Percentiles rank a stretch among this genome's conserved stretches.
phyloP scores from a whole-genome alignment of 2,888 invertebrate genomes.

The Amphipyra berbera region DNA sequence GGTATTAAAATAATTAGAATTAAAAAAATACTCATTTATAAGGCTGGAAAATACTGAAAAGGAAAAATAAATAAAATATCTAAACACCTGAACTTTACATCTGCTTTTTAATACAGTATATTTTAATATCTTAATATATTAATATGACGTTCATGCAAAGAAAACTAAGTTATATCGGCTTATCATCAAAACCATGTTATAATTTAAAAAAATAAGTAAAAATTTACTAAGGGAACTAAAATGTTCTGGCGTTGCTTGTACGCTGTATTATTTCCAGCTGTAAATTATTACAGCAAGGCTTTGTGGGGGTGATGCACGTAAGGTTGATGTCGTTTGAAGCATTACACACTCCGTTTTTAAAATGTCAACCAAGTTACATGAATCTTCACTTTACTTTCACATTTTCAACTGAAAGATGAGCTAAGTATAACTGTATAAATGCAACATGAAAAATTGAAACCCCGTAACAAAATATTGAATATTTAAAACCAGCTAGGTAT shows the following conservation, averaged over 20 bases:
- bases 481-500: too few species aligned
- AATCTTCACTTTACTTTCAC: conserved; percentile 38
- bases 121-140: too few species aligned
- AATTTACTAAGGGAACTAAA: conserved; percentile 26
- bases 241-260: too few species aligned
- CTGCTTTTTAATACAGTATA: too few species aligned
- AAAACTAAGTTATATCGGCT: not conserved
- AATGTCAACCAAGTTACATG: conserved; percentile 41
- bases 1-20: too few species aligned
- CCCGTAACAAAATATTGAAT: not conserved
- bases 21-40: too few species aligned
- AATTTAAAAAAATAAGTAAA: too few species aligned
- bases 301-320: conserved; percentile 24
- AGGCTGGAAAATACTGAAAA: too few species aligned
- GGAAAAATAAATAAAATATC: too few species aligned
- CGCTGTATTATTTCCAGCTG: conserved; percentile 40
- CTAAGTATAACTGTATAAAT: not conserved
- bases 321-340: conserved; percentile 26
- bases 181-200: conserved; percentile 41
- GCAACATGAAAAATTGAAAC: not conserved
- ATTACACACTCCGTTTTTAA: conserved; percentile 19
- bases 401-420: conserved; percentile 9
- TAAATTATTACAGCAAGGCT: conserved; percentile 39
- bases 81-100: too few species aligned
- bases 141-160: too few species aligned